Base-by-base conservation (phyloP, 2,113 vertebrate genomes). In the Mirounga angustirostris region DNA sequence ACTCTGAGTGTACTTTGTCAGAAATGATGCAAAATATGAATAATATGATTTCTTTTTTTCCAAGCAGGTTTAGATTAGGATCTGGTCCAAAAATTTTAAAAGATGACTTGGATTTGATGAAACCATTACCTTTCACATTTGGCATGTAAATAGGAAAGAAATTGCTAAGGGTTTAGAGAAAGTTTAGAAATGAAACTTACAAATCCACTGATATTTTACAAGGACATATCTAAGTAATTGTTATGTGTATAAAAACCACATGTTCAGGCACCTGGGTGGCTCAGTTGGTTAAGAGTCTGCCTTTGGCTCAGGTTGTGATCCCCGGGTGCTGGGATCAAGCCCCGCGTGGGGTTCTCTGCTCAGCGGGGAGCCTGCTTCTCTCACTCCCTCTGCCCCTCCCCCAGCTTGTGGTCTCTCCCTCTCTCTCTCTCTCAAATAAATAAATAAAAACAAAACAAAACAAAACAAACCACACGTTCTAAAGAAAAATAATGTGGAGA, bases 121-220 rank as follows among this genome's bases (percentile, higher is more conserved):
- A 97, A 94, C 15, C 33, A 50, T 52, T 83, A 88, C 19, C 36
- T 71, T 91, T 84, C 12, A 65, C 4, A 79, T 22, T 93, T 83
- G 24, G 56, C 22, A 71, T 19, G 9, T 33, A 96, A 97, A 86
- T 50, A 82, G 8, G 33, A 96, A 73, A 93, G 33, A 96, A 73
- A 93, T n/a, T 81, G 11, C 7, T 54, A 69, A 74, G 7, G 14
- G 15, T 4, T 36, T 82, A 63, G 52, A 69, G 28, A 71, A 79
- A 76, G 30, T 65, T 84, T 95, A 5, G 28, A 81, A 95, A 81
- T 26, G 84, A 92, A 95, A 97, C 8, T 13, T 67, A 54, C 58
- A 40, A 69, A 56, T 65, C 7, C 46, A 82, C 33, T 96, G 43
- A 46, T 54, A 54, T 76, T 81, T 81, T 30, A 74, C n/a, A 33